A percentile compares a stretch with the other conserved stretches of the same genome.
Conservation (phyloP, 92 coral and sea anemone species). For the Actinostola sp. region DNA sequence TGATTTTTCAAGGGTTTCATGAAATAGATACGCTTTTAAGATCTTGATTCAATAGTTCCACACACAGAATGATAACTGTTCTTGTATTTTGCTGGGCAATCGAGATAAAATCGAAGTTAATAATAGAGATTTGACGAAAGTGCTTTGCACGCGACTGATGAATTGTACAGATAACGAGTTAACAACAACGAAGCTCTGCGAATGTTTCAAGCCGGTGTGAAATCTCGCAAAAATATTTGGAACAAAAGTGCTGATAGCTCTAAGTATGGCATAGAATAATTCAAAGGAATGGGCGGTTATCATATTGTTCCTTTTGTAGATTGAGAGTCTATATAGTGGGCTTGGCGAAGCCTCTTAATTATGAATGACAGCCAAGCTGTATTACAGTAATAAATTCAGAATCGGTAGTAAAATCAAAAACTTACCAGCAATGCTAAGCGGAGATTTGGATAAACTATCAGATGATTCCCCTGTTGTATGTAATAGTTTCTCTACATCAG, state of each 20-base stretch:
- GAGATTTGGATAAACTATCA: slow-evolving; percentile 16
- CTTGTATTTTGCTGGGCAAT: not conserved
- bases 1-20: not conserved
- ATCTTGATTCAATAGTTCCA: not conserved
- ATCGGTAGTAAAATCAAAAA: not conserved
- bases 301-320: not conserved
- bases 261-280: not conserved
- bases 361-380: slow-evolving; percentile 21
- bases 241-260: slow-evolving; percentile 5
- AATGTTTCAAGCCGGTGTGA: not conserved
- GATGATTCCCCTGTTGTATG: slow-evolving; percentile 26
- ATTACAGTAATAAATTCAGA: slow-evolving; percentile 15
- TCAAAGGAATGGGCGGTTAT: slow-evolving; percentile 2
- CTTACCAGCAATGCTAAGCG: slow-evolving; percentile 39
- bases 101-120: not conserved
- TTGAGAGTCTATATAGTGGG: slow-evolving; percentile 10
- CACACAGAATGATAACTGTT: not conserved
- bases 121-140: not conserved
- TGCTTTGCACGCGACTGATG: not conserved
- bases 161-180: not conserved
- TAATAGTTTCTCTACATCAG: slow-evolving; percentile 61
- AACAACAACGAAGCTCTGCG: not conserved
- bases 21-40: slow-evolving; percentile 12
- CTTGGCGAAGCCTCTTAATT: slow-evolving; percentile 25
- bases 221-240: not conserved